Conservation (phyloP, 2,797 vertebrate species). For the Esox lucius region DNA sequence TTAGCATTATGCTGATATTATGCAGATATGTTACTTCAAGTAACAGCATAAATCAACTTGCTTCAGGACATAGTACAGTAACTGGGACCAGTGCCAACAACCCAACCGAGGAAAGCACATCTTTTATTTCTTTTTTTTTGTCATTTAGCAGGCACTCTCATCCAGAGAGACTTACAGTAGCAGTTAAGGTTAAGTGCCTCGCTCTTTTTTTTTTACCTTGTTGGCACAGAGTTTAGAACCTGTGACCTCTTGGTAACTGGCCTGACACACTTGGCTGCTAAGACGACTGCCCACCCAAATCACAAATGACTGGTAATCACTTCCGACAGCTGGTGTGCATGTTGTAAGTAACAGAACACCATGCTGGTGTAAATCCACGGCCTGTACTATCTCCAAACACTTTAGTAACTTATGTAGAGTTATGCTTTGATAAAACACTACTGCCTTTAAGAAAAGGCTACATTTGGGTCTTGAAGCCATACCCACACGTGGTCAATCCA, state of each 20-base stretch:
- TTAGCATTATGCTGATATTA: not conserved
- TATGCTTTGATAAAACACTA: slow-evolving; percentile 33
- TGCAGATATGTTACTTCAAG: not conserved
- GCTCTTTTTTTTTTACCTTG: too few relatives aligned
- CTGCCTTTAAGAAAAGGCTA: slow-evolving; percentile 30
- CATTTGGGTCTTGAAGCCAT: not conserved
- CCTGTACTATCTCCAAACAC: not conserved
- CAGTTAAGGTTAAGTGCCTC: too few relatives aligned
- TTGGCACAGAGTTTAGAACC: too few relatives aligned
- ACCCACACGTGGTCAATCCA: not conserved
- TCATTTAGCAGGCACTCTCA: too few relatives aligned
- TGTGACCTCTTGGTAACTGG: too few relatives aligned
- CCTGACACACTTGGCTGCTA: too few relatives aligned
- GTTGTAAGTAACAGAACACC: not conserved
- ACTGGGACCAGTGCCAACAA: not conserved
- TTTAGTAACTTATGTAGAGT: not conserved
- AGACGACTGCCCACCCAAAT: too few relatives aligned
- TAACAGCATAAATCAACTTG: not conserved
- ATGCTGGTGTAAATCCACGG: not conserved
- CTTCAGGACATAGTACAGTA: not conserved
- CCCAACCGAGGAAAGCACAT: slow-evolving; percentile 42
- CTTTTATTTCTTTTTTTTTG: too few relatives aligned
- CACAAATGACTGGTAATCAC: not conserved
- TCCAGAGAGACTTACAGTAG: too few relatives aligned
- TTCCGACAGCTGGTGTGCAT: not conserved